phyloP scores from a whole-genome alignment of 1,140 invertebrate genomes.

The Ganaspis sp. region DNA sequence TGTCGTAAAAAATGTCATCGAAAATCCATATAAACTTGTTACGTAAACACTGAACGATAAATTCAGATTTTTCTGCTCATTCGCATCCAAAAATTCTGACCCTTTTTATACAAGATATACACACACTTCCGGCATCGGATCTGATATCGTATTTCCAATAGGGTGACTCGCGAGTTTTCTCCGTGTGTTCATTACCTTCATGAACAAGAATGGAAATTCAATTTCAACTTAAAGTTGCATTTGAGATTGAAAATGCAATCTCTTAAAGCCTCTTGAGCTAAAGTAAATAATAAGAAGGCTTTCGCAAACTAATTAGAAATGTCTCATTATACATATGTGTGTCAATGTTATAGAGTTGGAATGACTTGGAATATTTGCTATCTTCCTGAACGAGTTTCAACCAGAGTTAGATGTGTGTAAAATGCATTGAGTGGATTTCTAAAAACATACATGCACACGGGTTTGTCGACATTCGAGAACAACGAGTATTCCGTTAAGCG shows the following conservation, averaged over 20 bases:
- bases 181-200: too few species aligned
- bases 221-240: neutral
- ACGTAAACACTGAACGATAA: too few species aligned
- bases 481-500: slow-evolving; percentile 52
- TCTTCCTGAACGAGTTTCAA: neutral
- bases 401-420: neutral
- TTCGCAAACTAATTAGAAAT: slow-evolving; percentile 22
- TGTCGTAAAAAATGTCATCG: too few species aligned
- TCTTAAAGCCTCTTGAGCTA: neutral
- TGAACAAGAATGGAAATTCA: neutral
- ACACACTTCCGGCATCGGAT: too few species aligned
- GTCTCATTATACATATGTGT: neutral
- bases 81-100: too few species aligned
- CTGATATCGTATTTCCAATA: too few species aligned
- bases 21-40: too few species aligned
- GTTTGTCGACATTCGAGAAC: slow-evolving; percentile 44
- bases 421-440: neutral
- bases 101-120: too few species aligned
- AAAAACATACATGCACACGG: neutral
- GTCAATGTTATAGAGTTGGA: neutral
- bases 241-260: neutral
- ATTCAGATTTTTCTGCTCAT: too few species aligned
- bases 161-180: too few species aligned
- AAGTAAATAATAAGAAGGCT: slow-evolving; percentile 6
- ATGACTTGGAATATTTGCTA: slow-evolving; percentile 16